Evolutionary conservation across 2,113 vertebrate genomes (phyloP).

Genomic region (human (Homo sapiens)): DNA sequence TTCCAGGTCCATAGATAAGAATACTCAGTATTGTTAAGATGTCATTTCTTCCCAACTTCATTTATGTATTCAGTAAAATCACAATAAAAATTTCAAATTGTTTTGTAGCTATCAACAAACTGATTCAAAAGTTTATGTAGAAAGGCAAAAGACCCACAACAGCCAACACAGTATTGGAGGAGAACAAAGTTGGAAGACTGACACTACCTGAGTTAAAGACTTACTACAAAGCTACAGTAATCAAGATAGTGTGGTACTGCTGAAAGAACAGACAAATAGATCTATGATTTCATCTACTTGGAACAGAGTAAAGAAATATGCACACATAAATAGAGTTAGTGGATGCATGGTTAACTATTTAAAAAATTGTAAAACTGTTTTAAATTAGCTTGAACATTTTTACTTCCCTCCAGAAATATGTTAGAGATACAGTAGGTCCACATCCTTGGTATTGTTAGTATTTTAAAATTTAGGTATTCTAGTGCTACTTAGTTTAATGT

Average conservation of each 20-base stretch:
- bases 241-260: too few relatives aligned
- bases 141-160: background rate
- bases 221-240: background rate
- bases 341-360: background rate
- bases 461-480: background rate
- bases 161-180: background rate
- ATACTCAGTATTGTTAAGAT: background rate
- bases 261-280: background rate
- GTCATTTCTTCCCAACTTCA: background rate
- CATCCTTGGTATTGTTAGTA: background rate
- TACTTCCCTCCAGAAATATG: background rate
- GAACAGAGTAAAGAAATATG: background rate
- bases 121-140: background rate
- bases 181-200: background rate
- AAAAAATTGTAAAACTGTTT: background rate
- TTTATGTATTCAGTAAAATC: background rate
- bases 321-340: too few relatives aligned
- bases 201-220: background rate
- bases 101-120: background rate
- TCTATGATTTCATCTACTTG: too few relatives aligned
- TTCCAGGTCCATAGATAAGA: background rate
- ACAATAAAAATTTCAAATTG: background rate
- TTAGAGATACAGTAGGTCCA: background rate
- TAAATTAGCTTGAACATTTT: background rate
- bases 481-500: background rate